A percentile compares a stretch with the other conserved stretches of the same genome.
Conservation (phyloP, 2,113 vertebrate genomes). For the Ptychochromis oligacanthus region DNA sequence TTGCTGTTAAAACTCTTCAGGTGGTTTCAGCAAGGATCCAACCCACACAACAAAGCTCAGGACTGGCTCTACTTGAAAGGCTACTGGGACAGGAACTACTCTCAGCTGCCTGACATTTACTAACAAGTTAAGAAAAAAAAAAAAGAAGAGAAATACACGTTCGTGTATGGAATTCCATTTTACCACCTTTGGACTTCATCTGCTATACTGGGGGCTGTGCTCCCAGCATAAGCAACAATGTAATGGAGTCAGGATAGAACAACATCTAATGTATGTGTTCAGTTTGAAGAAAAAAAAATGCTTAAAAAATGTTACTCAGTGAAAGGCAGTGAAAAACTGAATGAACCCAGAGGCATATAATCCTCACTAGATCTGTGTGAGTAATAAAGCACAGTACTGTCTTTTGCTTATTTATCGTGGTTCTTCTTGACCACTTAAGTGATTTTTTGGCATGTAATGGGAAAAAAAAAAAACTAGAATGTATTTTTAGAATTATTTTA, state of each 20-base stretch:
- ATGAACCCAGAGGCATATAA: slow-evolving; percentile 12
- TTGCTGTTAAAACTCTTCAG: slow-evolving; percentile 73
- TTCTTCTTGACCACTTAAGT: slow-evolving; percentile 18
- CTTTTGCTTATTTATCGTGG: slow-evolving; percentile 39
- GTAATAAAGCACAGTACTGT: slow-evolving; percentile 62
- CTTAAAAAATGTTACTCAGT: not conserved
- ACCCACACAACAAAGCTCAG: slow-evolving; percentile 91
- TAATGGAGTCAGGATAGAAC: not conserved
- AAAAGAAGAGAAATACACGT: too few species aligned
- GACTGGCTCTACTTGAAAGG: slow-evolving; percentile 95
- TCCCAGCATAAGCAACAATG: not conserved
- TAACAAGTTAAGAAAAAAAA: slow-evolving; percentile 69
- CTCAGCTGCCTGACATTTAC: slow-evolving; percentile 94
- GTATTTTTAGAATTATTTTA: slow-evolving; percentile 39
- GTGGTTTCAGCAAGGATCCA: slow-evolving; percentile 95
- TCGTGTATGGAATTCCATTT: not conserved
- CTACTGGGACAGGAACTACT: slow-evolving; percentile 97
- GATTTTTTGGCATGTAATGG: slow-evolving; percentile 39
- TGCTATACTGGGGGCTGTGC: slow-evolving; percentile 21
- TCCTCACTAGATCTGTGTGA: slow-evolving; percentile 29
- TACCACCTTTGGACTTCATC: slow-evolving; percentile 31
- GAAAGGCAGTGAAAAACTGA: not conserved
- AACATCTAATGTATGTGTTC: slow-evolving; percentile 8
- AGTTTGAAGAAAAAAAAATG: not conserved
- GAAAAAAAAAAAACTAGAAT: slow-evolving; percentile 37